A percentile compares a stretch with the other conserved stretches of the same genome.
Evolutionary conservation across 2,797 vertebrate genomes (phyloP).

Genomic region (Nannoperca australis): DNA sequence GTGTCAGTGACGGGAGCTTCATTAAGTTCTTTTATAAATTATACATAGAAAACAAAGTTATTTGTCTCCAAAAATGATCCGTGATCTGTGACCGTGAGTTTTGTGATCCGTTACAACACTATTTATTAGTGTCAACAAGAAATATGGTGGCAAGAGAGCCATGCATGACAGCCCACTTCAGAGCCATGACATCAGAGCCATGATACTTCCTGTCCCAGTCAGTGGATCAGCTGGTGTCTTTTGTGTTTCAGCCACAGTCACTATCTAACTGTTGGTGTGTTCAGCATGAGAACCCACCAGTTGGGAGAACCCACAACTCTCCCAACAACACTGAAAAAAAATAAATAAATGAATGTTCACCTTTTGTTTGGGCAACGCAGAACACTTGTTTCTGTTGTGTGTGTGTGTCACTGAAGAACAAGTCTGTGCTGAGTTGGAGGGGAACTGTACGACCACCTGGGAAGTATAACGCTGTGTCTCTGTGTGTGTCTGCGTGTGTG

Average conservation of each 20-base stretch:
- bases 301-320: background rate
- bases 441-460: constrained; percentile 11
- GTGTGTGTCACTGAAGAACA: background rate
- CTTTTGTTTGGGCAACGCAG: background rate
- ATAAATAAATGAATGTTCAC: background rate
- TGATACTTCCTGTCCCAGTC: background rate
- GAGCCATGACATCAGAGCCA: background rate
- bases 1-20: no score
- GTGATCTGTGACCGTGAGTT: no score
- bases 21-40: no score
- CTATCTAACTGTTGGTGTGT: background rate
- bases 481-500: background rate
- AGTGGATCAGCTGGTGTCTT: constrained; percentile 3
- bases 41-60: no score
- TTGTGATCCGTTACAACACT: no score
- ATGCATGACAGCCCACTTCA: constrained; percentile 4
- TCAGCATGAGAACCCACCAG: background rate
- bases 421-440: background rate
- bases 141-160: background rate
- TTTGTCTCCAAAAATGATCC: no score
- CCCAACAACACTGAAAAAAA: background rate
- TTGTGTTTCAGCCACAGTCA: background rate
- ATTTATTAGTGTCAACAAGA: no score
- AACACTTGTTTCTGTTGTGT: background rate
- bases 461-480: background rate